Base-by-base conservation (phyloP, 2,888 invertebrate species). In the Agrochola lota region DNA sequence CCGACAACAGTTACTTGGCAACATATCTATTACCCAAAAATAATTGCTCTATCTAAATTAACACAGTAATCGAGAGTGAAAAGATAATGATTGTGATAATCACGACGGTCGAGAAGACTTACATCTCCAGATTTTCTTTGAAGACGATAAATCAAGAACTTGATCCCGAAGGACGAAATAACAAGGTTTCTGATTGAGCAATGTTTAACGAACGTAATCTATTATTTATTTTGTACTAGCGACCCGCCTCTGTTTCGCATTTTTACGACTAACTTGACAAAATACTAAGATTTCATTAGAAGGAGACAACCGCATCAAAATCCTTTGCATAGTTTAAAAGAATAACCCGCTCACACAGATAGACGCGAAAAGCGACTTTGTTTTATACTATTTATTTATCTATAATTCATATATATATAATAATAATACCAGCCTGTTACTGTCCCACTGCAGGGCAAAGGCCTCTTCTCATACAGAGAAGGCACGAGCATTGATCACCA, bases 131-230 rank as follows among this genome's bases (percentile, higher is more conserved):
- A 81, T 9, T 64, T 57, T 30, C 62, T 71, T 62, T 63, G 57
- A 62, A 64, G 35, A 52, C 69, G 35, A 79, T 79, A 70, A 83
- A 83, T 76, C 73, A 80, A 67, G 71, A 74, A 71, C 64, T 35
- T 7, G 23, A 74, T 69, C 49, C 73, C 63, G 7, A 63, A 77
- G 71, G 71, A 76, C 71, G 35, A 35, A 71, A 64, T 68, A 23
- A 74, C 43, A 62, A 68, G 71, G 67, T 72, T 76, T 71, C 84
- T 71, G 76, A 80, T 57, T 69, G n/a, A 74, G 43, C 20, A 77
- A 80, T 77, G 71, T 74, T 74, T 76, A 76, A 57, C 43, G 6
- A 52, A 77, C 71, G 20, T 49, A 20, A 49, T 60, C 15, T 55
- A 71, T 71, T 83, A 79, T 76, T 83, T 80, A 43, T 30, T 30